Base-by-base conservation (phyloP, 1,140 invertebrate species). In the Wasmannia auropunctata region DNA sequence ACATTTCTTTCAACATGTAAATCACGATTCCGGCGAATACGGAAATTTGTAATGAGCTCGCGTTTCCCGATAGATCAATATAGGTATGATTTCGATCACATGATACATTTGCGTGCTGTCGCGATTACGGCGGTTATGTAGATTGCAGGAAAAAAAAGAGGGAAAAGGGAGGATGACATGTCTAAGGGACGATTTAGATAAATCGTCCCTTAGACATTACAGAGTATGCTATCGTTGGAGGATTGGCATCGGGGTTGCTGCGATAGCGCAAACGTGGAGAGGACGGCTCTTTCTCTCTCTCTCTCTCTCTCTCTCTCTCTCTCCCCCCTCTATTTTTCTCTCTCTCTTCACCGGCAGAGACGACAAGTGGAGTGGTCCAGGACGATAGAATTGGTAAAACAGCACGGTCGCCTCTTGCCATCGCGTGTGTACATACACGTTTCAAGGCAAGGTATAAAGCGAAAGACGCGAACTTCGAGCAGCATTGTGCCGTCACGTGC, bases 401-500 rank as follows among this genome's bases (percentile, higher is more conserved):
- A 80, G 86, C 79, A 67, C 40, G 51, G 51, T 67, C 37, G 58
- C 87, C 60, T 89, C 31, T 62, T 79, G 49, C 58, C 49, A 69
- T 37, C 19, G n/a, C 14, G 54, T 83, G 65, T 89, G 72, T 85
- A 46, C 34, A 63, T 85, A 46, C 34, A 63, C 77, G 25, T 77
- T 14, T 77, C 11, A 19, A 63, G 25, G 28, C 40, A 43, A 31
- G 16, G 1, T 31, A 56, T 16, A 56, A 75, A 81, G 87, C 81
- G 91, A 92, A n/a, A 91, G 86, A 92, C 89, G 87, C 88, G 91
- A 93, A 94, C 92, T 83, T 93, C 89, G 91, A 93, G 88, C 91
- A 89, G 92, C 90, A 94, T 95, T 95, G 94, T 94, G 86, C 74
- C 89, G 92, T 94, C 94, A 94, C 93, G 93, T 92, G 93, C 94